Evolutionary conservation across 2,888 invertebrate genomes (phyloP), one percentile per base, ranked within the genome.

Genomic region (Agrochola lota): DNA sequence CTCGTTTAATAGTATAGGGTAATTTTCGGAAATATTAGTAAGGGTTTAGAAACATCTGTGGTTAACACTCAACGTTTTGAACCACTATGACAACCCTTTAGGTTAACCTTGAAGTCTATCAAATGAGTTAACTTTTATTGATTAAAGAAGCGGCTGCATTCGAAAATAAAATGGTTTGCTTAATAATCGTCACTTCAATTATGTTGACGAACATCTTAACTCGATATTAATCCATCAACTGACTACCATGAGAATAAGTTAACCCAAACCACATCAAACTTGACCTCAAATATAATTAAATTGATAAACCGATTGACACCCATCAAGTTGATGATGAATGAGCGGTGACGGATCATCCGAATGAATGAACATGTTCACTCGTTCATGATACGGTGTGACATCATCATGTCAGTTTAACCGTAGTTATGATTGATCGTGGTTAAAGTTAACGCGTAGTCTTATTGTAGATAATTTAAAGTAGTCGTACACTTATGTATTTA

Each of bases 351-450:
- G 73, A 84, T 68, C 77, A 84, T 71, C 68, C 30, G 71, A 79
- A 55, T 86, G 88, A 86, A 85, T 85, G 86, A 84, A 85, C 73
- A 75, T 73, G 79, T 86, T 83, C 79, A 79, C 55, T 87, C 74
- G 71, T 73, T 83, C 81, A 77, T 80, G 79, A 80, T 71, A 67
- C 71, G 64, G 35, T 63, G 64, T 85, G 87, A 82, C 87, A 80
- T 80, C 74, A 83, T 84, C 76, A 78, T 26, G 83, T 88, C 85
- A 85, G 62, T 77, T 83, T 81, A 81, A 85, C 70, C 63, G 62
- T 71, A 71, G 59, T 66, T 63, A 82, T 87, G 88, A 88, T 88
- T 81, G 83, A 88, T 88, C 60, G 67, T 52, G 71, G 59, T 76
- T 78, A 67, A 73, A 35, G 26, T 71, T 76, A 70, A 74, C 57